phyloP scores from a whole-genome alignment of 2,888 invertebrate genomes.

The Caenorhabditis uteleia region DNA sequence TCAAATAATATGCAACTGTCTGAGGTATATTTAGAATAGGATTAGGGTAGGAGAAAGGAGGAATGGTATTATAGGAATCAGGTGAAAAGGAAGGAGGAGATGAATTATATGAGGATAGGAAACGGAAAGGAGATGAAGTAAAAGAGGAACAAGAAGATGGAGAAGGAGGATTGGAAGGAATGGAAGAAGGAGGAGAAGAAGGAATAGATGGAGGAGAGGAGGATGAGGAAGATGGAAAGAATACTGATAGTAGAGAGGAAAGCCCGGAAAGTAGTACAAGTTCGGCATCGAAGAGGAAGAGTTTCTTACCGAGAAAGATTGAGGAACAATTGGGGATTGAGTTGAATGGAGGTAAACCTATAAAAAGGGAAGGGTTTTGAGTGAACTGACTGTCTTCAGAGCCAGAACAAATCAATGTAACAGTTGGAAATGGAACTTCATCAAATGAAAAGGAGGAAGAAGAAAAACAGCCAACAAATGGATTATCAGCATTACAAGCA shows the following conservation, averaged over 20 bases:
- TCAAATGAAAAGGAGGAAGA: conserved; percentile 11
- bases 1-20: conserved; percentile 3
- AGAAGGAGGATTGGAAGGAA: conserved; percentile 3
- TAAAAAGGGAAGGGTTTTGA: background rate
- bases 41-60: background rate
- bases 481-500: conserved; percentile 39
- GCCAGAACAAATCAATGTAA: conserved; percentile 22
- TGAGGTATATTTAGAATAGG: background rate
- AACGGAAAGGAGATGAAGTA: conserved; percentile 7
- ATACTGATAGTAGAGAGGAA: conserved; percentile 53
- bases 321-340: conserved; percentile 32
- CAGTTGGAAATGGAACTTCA: conserved; percentile 14
- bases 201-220: background rate
- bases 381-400: conserved; percentile 5
- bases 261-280: conserved; percentile 38
- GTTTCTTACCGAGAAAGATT: conserved; percentile 40
- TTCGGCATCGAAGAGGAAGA: conserved; percentile 44
- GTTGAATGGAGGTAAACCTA: conserved; percentile 6
- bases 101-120: background rate
- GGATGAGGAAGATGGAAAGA: background rate
- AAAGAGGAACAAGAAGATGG: conserved; percentile 2
- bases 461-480: background rate
- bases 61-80: background rate
- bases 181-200: conserved; percentile 1
- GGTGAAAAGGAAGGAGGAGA: background rate